These are phyloP conservation scores for Xiphydria camelus DNA, from an alignment of 2,888 invertebrate genomes.

Conservation along the genomic window DNA sequence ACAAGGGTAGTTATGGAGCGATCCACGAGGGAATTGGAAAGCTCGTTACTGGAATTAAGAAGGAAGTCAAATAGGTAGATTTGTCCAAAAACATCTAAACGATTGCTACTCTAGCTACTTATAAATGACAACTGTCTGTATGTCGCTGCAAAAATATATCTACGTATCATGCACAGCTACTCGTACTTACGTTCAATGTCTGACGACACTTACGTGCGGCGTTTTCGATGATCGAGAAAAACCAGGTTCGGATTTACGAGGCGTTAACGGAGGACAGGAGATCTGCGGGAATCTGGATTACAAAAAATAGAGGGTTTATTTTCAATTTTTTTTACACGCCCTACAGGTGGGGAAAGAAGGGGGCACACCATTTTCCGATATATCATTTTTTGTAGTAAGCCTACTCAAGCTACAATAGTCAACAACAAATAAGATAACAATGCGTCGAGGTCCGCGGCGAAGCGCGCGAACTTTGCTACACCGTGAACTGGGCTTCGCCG, in stretches of 20 bases:
- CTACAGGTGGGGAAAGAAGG: conserved; percentile 16
- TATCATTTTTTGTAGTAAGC: conserved; percentile 18
- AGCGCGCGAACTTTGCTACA: conserved; percentile 19
- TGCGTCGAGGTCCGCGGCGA: conserved; percentile 35
- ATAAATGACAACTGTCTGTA: too few species aligned
- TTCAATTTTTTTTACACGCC: conserved; percentile 18
- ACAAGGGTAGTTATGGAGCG: conserved; percentile 58
- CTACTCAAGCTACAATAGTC: conserved; percentile 47
- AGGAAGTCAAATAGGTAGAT: conserved; percentile 1
- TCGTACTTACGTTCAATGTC: neutral
- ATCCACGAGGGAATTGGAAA: conserved; percentile 61
- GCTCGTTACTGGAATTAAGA: conserved; percentile 47
- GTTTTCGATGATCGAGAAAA: conserved; percentile 30
- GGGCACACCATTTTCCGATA: conserved; percentile 11
- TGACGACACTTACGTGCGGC: too few species aligned
- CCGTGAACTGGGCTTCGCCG: conserved; percentile 16
- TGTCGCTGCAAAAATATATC: too few species aligned
- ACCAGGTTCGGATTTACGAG: conserved; percentile 17
- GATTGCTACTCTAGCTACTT: neutral
- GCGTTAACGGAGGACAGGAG: neutral
- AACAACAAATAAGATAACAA: conserved; percentile 53
- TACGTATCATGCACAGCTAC: too few species aligned
- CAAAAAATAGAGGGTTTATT: conserved; percentile 31
- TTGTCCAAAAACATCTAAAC: neutral
- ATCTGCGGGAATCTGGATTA: conserved; percentile 14